Evolutionary conservation across 2,113 vertebrate species (phyloP).

Genomic region (Acrocephalus arundinaceus): DNA sequence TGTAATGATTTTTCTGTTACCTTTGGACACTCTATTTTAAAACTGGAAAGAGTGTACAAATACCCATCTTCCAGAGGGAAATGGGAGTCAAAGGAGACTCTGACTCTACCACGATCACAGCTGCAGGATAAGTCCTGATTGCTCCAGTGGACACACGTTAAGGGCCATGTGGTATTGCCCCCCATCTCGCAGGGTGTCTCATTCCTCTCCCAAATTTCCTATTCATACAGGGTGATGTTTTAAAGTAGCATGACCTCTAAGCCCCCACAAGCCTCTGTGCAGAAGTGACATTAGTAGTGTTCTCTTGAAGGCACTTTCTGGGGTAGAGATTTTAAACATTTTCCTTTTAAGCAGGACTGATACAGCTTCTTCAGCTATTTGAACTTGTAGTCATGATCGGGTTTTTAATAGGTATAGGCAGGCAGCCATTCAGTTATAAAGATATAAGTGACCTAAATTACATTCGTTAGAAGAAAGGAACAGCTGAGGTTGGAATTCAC

Average conservation of each 20-base stretch:
- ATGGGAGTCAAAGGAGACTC: neutral
- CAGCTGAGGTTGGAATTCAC: conserved; percentile 31
- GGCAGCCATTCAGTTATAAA: conserved; percentile 19
- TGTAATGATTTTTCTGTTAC: neutral
- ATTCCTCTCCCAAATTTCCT: neutral
- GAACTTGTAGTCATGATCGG: neutral
- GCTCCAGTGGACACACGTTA: neutral
- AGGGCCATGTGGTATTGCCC: neutral
- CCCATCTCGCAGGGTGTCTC: neutral
- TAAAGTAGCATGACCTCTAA: neutral
- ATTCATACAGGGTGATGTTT: neutral
- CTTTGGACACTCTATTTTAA: neutral
- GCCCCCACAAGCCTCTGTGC: neutral
- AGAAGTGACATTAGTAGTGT: neutral
- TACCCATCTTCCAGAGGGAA: neutral
- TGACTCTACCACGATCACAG: fast-evolving
- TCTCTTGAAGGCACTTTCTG: neutral
- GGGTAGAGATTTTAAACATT: neutral
- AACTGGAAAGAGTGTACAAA: neutral
- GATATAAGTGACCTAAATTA: conserved; percentile 54
- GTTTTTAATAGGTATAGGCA: conserved; percentile 26
- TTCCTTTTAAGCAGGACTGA: neutral
- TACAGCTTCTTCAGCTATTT: conserved; percentile 16
- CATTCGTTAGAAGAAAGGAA: conserved; percentile 10
- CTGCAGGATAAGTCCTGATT: neutral